These are phyloP conservation scores for Elysia crispata DNA, from an alignment of 2,888 invertebrate genomes.

Conservation along the genomic window DNA sequence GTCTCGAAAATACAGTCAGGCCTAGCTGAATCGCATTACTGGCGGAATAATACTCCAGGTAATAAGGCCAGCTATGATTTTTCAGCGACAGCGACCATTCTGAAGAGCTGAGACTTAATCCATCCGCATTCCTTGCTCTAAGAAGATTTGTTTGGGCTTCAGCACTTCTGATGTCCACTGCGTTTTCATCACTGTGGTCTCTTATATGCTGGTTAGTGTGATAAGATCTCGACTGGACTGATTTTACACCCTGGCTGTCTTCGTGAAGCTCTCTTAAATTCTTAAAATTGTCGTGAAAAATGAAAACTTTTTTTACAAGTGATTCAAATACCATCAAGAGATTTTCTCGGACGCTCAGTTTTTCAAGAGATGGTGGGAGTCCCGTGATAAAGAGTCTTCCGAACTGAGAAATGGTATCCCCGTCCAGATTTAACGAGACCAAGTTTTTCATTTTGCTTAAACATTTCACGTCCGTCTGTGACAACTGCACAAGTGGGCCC, in stretches of 20 bases:
- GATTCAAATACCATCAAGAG: background rate
- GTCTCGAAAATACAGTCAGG: background rate
- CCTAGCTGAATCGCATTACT: conserved; percentile 30
- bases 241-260: background rate
- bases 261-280: background rate
- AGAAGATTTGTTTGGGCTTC: background rate
- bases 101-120: background rate
- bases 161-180: background rate
- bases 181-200: background rate
- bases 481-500: no score
- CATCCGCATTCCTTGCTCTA: background rate
- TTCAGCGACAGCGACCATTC: background rate
- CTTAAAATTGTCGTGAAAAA: background rate
- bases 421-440: conserved; percentile 14
- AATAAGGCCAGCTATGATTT: background rate
- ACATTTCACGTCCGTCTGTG: no score
- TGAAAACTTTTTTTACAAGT: background rate
- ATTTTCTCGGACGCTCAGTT: conserved; percentile 18
- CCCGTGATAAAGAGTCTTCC: background rate
- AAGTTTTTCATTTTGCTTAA: no score
- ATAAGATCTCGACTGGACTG: background rate
- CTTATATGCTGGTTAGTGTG: no score
- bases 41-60: conserved; percentile 13
- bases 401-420: conserved; percentile 7
- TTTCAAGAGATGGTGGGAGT: background rate